phyloP scores from a whole-genome alignment of 1,140 invertebrate genomes.

The Drosophila gunungcola region DNA sequence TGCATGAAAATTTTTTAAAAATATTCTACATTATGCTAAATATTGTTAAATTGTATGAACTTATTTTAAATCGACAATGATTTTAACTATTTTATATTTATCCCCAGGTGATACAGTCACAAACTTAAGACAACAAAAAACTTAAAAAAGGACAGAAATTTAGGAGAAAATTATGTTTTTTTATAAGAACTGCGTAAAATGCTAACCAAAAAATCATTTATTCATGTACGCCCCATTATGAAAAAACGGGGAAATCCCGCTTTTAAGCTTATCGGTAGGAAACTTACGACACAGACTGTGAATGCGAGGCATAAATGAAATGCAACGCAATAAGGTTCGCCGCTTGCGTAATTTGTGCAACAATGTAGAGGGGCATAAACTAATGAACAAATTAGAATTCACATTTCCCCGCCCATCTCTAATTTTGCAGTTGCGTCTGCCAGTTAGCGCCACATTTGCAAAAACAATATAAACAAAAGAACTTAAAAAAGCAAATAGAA shows the following conservation, averaged over 20 bases:
- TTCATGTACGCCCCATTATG: too few relatives aligned
- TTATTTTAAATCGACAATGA: too few relatives aligned
- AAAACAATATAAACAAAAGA: constrained; percentile 65
- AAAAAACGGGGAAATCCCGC: background rate
- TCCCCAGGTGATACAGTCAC: too few relatives aligned
- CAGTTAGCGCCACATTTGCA: constrained; percentile 71
- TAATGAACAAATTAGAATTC: constrained; percentile 61
- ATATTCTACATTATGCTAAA: too few relatives aligned
- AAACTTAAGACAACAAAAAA: too few relatives aligned
- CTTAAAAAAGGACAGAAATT: too few relatives aligned
- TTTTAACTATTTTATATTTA: too few relatives aligned
- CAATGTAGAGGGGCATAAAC: constrained; percentile 67
- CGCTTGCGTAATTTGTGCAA: constrained; percentile 70
- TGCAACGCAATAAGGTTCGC: constrained; percentile 73
- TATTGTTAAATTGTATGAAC: too few relatives aligned
- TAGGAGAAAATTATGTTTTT: too few relatives aligned
- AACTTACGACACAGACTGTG: constrained; percentile 19
- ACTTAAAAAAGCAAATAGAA: constrained; percentile 20
- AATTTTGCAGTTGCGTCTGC: constrained; percentile 19
- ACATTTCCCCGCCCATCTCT: background rate
- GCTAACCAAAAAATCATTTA: too few relatives aligned
- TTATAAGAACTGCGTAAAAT: too few relatives aligned
- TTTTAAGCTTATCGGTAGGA: background rate
- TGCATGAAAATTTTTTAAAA: too few relatives aligned
- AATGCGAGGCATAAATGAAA: constrained; percentile 51